Evolutionary conservation across 92 coral and sea anemone genomes (phyloP).

Genomic region (Chrysogorgia sp.): DNA sequence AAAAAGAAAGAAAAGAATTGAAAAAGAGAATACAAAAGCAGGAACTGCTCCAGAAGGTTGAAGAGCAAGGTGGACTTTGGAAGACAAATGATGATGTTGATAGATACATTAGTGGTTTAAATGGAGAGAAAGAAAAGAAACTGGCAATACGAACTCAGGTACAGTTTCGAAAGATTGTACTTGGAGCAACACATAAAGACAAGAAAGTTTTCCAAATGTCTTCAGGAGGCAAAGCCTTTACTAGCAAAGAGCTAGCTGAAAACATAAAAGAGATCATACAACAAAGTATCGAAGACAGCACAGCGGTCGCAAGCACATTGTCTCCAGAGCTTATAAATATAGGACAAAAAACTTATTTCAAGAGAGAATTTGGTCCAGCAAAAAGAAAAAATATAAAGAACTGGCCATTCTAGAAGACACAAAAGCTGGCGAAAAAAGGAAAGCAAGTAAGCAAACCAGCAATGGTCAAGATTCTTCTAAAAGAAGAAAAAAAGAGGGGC

Average conservation of each 20-base stretch:
- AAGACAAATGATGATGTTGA: slow-evolving; percentile 35
- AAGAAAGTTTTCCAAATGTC: background rate
- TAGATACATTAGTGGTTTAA: slow-evolving; percentile 1
- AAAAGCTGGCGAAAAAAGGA: background rate
- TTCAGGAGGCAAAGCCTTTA: too few species aligned
- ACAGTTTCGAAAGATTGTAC: background rate
- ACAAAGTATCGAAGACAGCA: too few species aligned
- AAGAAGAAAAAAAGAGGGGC: background rate
- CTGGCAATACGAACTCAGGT: background rate
- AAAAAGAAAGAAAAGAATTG: slow-evolving; percentile 35
- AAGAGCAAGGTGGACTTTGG: slow-evolving; percentile 55
- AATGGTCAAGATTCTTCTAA: background rate
- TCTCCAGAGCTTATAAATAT: background rate
- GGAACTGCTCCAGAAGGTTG: slow-evolving; percentile 24
- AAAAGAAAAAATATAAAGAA: background rate
- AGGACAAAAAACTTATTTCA: background rate
- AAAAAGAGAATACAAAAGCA: slow-evolving; percentile 42
- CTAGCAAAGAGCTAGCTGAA: too few species aligned
- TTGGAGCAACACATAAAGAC: background rate
- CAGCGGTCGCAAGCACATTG: too few species aligned
- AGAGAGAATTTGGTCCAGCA: background rate
- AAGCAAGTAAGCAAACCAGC: too few species aligned
- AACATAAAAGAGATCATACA: too few species aligned
- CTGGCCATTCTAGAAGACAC: background rate
- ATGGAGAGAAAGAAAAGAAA: background rate